Evolutionary conservation across 2,113 vertebrate genomes (phyloP).

Genomic region (Pelmatolapia mariae): DNA sequence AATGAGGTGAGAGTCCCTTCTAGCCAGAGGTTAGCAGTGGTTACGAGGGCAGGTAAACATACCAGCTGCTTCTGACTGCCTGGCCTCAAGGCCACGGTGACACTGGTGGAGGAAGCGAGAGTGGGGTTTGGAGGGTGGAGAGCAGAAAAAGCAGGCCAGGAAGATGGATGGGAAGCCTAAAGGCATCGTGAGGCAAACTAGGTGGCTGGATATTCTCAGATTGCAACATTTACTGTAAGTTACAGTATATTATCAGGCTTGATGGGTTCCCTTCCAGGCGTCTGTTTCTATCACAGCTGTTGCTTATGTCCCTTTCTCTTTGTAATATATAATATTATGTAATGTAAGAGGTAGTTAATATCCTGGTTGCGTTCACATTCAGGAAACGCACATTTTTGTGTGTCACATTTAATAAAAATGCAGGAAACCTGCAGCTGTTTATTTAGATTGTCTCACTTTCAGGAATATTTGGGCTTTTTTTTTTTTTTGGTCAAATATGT

Average conservation of each 20-base stretch:
- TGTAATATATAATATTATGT: background rate
- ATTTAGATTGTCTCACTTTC: background rate
- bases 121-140: background rate
- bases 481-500: background rate
- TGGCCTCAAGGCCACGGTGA: conserved; percentile 48
- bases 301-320: background rate
- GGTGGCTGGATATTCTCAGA: conserved; percentile 14
- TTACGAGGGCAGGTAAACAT: conserved; percentile 60
- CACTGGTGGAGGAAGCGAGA: conserved; percentile 3
- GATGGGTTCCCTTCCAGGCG: background rate
- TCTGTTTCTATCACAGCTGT: background rate
- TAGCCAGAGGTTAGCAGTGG: conserved; percentile 56
- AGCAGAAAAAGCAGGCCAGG: conserved; percentile 16
- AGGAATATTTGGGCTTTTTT: background rate
- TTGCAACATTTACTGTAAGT: conserved; percentile 11
- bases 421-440: background rate
- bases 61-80: conserved; percentile 46
- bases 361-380: background rate
- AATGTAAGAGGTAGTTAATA: background rate
- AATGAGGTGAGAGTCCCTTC: conserved; percentile 64
- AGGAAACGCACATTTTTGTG: background rate
- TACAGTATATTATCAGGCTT: background rate
- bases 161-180: conserved; percentile 47
- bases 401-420: background rate
- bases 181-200: conserved; percentile 28